A percentile compares a stretch with the other conserved stretches of the same genome.
Conservation (phyloP, 2,888 invertebrate species). For the Ophion slaviceki region DNA sequence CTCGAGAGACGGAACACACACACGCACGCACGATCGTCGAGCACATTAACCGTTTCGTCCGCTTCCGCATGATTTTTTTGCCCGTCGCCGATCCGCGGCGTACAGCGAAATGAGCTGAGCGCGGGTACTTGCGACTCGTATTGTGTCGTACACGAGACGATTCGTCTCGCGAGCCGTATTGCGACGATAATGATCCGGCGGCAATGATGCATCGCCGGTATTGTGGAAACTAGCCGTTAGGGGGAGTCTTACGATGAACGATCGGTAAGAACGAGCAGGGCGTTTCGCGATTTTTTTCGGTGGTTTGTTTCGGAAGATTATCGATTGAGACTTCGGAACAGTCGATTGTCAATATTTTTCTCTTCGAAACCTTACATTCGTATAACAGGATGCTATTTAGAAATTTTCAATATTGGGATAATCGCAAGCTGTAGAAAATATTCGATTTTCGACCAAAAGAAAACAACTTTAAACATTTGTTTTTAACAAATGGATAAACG, state of each 20-base stretch:
- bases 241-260: background rate
- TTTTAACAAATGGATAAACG: too few species aligned
- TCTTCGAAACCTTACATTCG: too few species aligned
- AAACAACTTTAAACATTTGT: too few species aligned
- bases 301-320: too few species aligned
- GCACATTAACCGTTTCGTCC: conserved; percentile 15
- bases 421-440: too few species aligned
- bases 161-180: background rate
- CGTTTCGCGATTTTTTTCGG: too few species aligned
- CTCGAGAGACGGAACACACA: conserved; percentile 9
- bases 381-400: too few species aligned
- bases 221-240: background rate
- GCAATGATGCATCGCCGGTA: background rate
- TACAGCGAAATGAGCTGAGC: background rate
- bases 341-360: too few species aligned
- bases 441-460: too few species aligned
- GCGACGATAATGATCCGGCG: background rate
- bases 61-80: conserved; percentile 12
- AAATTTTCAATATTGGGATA: too few species aligned
- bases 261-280: background rate
- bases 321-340: too few species aligned
- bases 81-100: background rate
- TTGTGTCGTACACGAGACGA: background rate
- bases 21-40: conserved; percentile 3
- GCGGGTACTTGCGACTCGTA: background rate